These are phyloP conservation scores for Amphiura filiformis DNA, from an alignment of 35 echinoderm and acorn worm species.

Conservation along the genomic window DNA sequence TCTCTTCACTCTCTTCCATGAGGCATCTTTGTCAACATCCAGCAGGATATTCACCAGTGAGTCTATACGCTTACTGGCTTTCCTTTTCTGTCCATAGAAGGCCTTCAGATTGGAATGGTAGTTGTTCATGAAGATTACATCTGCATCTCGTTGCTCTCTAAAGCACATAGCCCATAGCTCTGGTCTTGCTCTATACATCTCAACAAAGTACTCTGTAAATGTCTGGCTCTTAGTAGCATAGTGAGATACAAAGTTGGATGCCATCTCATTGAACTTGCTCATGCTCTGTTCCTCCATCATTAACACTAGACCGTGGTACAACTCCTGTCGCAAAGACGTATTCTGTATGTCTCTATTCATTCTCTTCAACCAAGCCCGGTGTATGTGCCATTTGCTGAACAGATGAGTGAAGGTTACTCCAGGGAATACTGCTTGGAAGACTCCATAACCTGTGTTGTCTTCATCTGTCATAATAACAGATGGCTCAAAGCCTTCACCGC, in stretches of 20 bases:
- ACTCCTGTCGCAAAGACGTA: neutral
- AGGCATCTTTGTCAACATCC: neutral
- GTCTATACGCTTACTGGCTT: neutral
- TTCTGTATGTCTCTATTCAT: neutral
- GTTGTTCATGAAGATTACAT: neutral
- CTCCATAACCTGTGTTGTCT: neutral
- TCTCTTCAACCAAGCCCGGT: neutral
- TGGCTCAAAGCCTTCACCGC: neutral
- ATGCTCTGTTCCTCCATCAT: neutral
- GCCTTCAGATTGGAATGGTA: neutral
- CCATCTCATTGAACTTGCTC: neutral
- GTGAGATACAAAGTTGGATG: neutral
- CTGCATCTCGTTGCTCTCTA: neutral
- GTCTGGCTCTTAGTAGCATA: neutral
- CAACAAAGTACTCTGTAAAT: neutral
- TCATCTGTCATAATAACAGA: neutral
- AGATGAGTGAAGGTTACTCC: neutral
- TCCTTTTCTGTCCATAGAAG: neutral
- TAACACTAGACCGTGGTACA: neutral
- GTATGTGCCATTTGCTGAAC: neutral
- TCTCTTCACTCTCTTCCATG: neutral
- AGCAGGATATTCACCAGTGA: neutral
- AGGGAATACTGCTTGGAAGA: neutral
- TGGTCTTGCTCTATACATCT: neutral
- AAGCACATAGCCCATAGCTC: neutral